Evolutionary conservation across 2,888 invertebrate genomes (phyloP), one percentile per base, ranked within the genome.

Genomic region (Bimastos eiseni): DNA sequence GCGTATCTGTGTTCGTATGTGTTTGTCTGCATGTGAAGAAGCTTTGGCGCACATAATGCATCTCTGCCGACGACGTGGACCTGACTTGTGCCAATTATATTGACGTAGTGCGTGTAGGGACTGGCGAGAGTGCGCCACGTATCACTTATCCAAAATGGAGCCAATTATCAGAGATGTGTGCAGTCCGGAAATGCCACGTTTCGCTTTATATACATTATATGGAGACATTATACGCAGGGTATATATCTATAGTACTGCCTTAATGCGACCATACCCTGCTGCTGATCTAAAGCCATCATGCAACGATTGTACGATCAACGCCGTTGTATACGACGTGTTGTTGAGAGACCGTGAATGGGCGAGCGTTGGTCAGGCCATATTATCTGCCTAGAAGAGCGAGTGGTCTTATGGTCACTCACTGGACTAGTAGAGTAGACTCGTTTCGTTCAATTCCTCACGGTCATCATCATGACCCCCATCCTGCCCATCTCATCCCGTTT

Each of bases 71-170:
- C 70, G 70, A n/a, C 70, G 70, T 70, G 30, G 70, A 70, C 70
- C 13, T 70, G 86, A 86, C 21, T 86, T 36, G 86, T 37, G 86
- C 86, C 86, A 86, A 86, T 86, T 86, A 86, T 37, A 86, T 86
- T 34, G 86, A 86, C 86, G 86, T 34, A 86, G 86, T 86, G 17
- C 86, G 86, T 41, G 41, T 17, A 30, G 86, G 21, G 21, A 36
- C 21, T 36, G 17, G 33, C 84, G 34, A 3, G 1, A 84, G 33
- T 13, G 33, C 84, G 84, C 86, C 33, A 86, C 36, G 86, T 36
- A 86, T 86, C 86, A 86, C 86, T 86, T 86, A 34, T 86, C 86
- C 24, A 37, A 21, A 34, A 86, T 86, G 86, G 86, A 34, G 36
- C 37, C 86, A 86, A 86, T 36, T 86, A 86, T 86, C 86, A 19